Evolutionary conservation across 2,888 invertebrate species (phyloP), one percentile per base, ranked within the genome.

Genomic region (Falcaria lacertinaria): DNA sequence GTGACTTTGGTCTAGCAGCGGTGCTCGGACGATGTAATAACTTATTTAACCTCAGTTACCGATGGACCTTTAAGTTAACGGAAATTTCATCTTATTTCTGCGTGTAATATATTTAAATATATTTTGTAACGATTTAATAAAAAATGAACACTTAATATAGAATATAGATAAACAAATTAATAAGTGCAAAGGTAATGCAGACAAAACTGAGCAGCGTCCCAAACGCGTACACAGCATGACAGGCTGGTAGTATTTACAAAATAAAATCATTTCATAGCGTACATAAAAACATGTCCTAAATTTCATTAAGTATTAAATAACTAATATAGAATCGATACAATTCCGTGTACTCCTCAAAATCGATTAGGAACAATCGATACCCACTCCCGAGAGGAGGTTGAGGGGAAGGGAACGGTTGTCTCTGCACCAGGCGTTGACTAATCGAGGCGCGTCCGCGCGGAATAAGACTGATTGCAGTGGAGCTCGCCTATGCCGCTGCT

Each of bases 341-440:
- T 67, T 69, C 65, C 57, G 68, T 67, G 57, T 69, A 66, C 66
- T 64, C 72, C 74, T 76, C 66, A 54, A 71, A 84, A 88, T 86
- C 86, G 87, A 88, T 86, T 81, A 79, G 77, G 57, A 59, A 66
- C 72, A 85, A 82, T 87, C 89, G 85, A 88, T 88, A 80, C 66
- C 58, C 64, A 61, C 66, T 66, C 69, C 70, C 68, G 59, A 53
- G 74, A 76, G 79, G 77, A 74, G 80, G 79, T 67, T 55, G 78
- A 74, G 74, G 77, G 77, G 73, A 62, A 58, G 64, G 60, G 68
- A 59, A 74, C 71, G 77, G 75, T 78, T 86, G 88, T 88, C 86
- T 87, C 89, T 89, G 88, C 83, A 79, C 72, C 75, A 71, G 87
- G 86, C 88, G 85, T 86, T 88, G 87, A 88, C 86, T 88, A 88